Evolutionary conservation across 2,888 invertebrate species (phyloP).

Genomic region (Tipula helvola): DNA sequence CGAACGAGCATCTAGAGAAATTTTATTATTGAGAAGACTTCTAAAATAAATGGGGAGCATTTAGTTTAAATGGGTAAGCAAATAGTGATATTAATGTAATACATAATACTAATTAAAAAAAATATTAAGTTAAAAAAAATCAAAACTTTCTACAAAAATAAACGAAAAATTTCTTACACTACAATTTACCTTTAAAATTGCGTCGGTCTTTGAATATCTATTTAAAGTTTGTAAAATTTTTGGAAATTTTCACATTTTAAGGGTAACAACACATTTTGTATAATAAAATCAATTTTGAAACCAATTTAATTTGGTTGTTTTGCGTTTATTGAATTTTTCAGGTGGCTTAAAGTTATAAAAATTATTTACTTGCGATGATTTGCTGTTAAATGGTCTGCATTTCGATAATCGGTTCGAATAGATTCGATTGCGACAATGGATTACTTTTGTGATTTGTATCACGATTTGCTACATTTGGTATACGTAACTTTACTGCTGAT

Average conservation of each 20-base stretch:
- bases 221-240: background rate
- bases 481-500: background rate
- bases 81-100: too few species aligned
- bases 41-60: too few species aligned
- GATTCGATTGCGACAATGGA: slow-evolving; percentile 23
- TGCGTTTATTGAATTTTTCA: background rate
- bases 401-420: slow-evolving; percentile 36
- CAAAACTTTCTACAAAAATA: background rate
- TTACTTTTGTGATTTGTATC: background rate
- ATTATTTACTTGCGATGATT: background rate
- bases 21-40: too few species aligned
- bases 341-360: background rate
- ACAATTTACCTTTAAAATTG: background rate
- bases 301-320: background rate
- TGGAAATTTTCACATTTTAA: background rate
- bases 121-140: background rate
- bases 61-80: too few species aligned
- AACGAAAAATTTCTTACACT: background rate
- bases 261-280: background rate
- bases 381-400: slow-evolving; percentile 34
- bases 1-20: too few species aligned
- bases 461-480: background rate
- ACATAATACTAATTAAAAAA: too few species aligned
- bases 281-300: background rate
- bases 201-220: background rate